Evolutionary conservation across 2,113 vertebrate genomes (phyloP), one percentile per base, ranked within the genome.

Genomic region (Grallaria varia): DNA sequence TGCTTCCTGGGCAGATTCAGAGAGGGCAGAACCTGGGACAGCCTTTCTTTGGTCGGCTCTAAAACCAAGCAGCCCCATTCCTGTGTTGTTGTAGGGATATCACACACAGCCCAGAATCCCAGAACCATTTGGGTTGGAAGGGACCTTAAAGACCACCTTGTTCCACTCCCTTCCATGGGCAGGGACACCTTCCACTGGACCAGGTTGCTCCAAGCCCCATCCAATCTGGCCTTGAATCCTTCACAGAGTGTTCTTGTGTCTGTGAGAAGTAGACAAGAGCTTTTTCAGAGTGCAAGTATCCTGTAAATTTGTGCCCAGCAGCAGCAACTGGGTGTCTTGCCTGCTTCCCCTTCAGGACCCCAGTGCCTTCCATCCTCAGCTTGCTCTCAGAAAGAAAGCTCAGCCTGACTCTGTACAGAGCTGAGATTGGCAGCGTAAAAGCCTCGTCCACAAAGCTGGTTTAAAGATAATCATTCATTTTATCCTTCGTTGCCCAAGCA

Each of bases 21-120:
- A 15, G 24, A 20, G 69, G 55, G 90, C 87, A 35, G 77, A 14
- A 8, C 4, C 5, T 20, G 35, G 58, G 27, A 19, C 39, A 27
- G 24, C 52, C 74, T 24, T 27, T 8, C 27, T 1, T 4, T 62
- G 12, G 17, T 47, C 62, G 33, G 37, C 39, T 18, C 47, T 14
- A 0, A 0, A 2, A 11, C 15, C 19, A 1, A 8, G 39, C 15
- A n/a, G 0, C 25, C 27, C 8, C 9, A 0, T 19, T 44, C 9
- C 62, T 14, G 0, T 8, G 25, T 2, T 37, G 44, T 39, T 15
- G 8, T 1, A 4, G 53, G 28, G 53, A 4, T 12, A 0, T 33
- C 71, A 16, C 13, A 6, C 3, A 3, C 37, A 18, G 74, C 30
- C 4, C 16, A 16, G 53, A 17, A 17, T 5, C 62, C 47, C 17